Conservation (phyloP, 2,797 vertebrate species). For the Semotilus atromaculatus region DNA sequence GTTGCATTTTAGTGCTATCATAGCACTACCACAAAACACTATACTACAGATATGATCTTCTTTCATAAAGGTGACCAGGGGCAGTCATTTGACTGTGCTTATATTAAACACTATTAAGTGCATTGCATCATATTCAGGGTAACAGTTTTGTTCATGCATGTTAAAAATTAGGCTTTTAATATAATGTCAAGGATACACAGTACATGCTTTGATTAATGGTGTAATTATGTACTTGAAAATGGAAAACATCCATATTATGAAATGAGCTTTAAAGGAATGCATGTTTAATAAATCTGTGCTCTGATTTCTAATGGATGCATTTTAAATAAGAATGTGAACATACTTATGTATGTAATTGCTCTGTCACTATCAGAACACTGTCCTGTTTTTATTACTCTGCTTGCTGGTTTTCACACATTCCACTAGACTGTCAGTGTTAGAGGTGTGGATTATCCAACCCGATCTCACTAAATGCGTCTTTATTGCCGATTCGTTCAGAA, state of each 20-base stretch:
- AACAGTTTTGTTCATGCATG: background rate
- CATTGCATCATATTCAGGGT: background rate
- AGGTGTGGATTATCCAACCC: background rate
- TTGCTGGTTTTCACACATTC: background rate
- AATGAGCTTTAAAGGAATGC: background rate
- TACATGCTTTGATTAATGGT: constrained; percentile 21
- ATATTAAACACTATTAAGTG: background rate
- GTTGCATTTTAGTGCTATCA: background rate
- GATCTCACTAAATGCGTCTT: too few species aligned
- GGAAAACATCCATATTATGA: background rate
- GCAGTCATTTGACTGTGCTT: background rate
- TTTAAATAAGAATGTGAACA: background rate
- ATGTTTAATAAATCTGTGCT: constrained; percentile 1
- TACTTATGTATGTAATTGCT: background rate
- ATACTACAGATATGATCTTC: background rate
- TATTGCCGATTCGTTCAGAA: background rate
- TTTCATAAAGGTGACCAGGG: background rate
- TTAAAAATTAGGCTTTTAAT: background rate
- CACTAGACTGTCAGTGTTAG: background rate
- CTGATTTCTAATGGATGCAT: constrained; percentile 5
- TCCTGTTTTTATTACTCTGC: background rate
- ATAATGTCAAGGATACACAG: background rate
- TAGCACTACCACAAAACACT: background rate
- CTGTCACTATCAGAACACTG: background rate
- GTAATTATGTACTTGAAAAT: constrained; percentile 21